These are phyloP conservation scores for Epinephelus fuscoguttatus DNA, from an alignment of 2,113 vertebrate genomes.

Conservation along the genomic window DNA sequence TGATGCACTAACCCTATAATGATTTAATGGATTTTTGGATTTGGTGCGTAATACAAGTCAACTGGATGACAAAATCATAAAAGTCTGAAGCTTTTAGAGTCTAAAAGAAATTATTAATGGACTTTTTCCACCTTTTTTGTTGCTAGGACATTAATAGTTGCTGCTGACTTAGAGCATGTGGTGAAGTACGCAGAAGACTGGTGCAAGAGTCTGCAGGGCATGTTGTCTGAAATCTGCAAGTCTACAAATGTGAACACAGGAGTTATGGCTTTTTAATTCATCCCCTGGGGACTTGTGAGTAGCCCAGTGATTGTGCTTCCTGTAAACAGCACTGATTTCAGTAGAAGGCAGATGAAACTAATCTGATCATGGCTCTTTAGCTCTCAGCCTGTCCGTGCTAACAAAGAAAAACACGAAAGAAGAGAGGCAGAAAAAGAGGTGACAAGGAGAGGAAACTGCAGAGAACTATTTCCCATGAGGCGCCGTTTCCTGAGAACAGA, in stretches of 20 bases:
- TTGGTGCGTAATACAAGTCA: background rate
- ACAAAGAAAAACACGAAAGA: constrained; percentile 1
- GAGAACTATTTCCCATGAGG: constrained; percentile 44
- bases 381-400: background rate
- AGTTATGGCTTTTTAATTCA: constrained; percentile 37
- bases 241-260: constrained; percentile 7
- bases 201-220: constrained; percentile 15
- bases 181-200: constrained; percentile 15
- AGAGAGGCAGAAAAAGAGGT: constrained; percentile 16
- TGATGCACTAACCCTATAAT: background rate
- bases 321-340: constrained; percentile 29
- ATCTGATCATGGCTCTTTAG: constrained; percentile 39
- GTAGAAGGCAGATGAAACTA: constrained; percentile 40
- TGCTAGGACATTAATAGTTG: background rate
- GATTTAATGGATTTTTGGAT: background rate
- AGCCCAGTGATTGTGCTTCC: constrained; percentile 42
- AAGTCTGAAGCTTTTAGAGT: background rate
- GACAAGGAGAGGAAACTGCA: constrained; percentile 42
- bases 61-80: background rate
- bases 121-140: background rate
- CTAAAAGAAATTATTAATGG: background rate
- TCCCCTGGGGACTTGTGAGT: constrained; percentile 17
- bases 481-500: constrained; percentile 67
- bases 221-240: constrained; percentile 38
- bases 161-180: constrained; percentile 23